Percentiles rank a stretch among this genome's conserved stretches.
These are phyloP conservation scores for Synergus itoensis DNA, from an alignment of 2,888 invertebrate species.

Conservation along the genomic window DNA sequence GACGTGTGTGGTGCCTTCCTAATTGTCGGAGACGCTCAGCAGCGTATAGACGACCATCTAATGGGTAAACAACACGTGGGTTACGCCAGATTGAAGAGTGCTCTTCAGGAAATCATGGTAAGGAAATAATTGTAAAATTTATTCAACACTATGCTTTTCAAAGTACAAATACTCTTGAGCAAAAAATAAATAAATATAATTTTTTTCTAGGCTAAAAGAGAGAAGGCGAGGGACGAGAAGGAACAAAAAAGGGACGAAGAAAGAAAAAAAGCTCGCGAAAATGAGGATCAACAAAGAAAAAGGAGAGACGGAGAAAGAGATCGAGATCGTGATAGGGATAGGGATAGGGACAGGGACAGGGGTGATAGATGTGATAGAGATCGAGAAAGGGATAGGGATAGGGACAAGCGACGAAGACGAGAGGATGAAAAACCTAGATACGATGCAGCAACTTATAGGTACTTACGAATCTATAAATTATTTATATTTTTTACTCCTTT, in stretches of 20 bases:
- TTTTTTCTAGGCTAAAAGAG: constrained; percentile 74
- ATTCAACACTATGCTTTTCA: neutral
- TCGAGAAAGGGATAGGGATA: constrained; percentile 54
- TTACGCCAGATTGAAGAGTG: constrained; percentile 83
- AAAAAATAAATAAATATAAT: constrained; percentile 16
- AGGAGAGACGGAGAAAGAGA: constrained; percentile 64
- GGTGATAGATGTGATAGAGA: constrained; percentile 42
- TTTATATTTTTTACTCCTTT: neutral
- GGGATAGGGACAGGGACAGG: constrained; percentile 63
- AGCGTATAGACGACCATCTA: constrained; percentile 97
- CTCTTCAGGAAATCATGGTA: constrained; percentile 81
- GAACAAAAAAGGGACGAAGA: constrained; percentile 80
- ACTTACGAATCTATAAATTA: constrained; percentile 1
- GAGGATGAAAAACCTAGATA: constrained; percentile 74
- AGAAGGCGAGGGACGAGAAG: constrained; percentile 79
- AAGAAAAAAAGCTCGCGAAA: constrained; percentile 76
- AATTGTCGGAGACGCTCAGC: constrained; percentile 99
- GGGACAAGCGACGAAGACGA: constrained; percentile 72
- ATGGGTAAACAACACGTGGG: constrained; percentile 99
- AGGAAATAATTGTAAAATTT: constrained; percentile 10
- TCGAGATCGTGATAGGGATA: constrained; percentile 60
- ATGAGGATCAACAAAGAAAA: constrained; percentile 72
- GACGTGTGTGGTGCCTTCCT: constrained; percentile 98
- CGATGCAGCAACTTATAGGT: constrained; percentile 71
- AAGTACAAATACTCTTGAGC: neutral